Evolutionary conservation across 2,888 invertebrate genomes (phyloP), one percentile per base, ranked within the genome.

Genomic region (Trissolcus brochymenae): DNA sequence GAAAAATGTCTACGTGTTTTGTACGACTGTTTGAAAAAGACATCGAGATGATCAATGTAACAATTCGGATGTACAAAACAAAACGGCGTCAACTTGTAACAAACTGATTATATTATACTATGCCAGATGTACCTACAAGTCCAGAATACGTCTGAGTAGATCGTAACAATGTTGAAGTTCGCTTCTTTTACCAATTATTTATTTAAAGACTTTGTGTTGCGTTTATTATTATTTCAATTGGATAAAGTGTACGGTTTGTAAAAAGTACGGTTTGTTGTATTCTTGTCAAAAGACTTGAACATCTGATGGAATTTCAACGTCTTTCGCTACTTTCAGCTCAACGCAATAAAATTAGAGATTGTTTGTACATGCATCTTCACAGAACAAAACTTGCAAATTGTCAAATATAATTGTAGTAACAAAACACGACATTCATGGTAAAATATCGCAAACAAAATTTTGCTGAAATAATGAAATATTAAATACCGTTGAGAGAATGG

Each of bases 401-500:
- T 65, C 66, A 43, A 66, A 65, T 64, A 68, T 59, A 60, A 68
- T 67, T 43, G 71, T 76, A 79, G 68, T 55, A 56, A 55, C 29
- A 51, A 57, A 68, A 65, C 43, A 72, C 61, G 50, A 73, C 61
- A 62, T 60, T 65, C 60, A 41, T 17, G 35, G 9, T 51, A 73
- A 66, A 62, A 25, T 62, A 65, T 76, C 40, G 43, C 55, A 50
- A 62, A 46, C 6, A 46, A 14, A 46, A 46, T 7, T 61, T 64
- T 62, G 68, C 78, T 56, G 80, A 74, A 81, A 75, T 79, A 78
- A 82, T 81, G 79, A 80, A 84, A 85, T 84, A 11, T 14, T 46
- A 46, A 87, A 85, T 86, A 87, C 84, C 86, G 86, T 87, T 85
- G 85, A 86, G 86, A 86, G 83, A 87, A 84, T 86, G 85, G 84